Percentiles rank a stretch among this genome's conserved stretches.
Evolutionary conservation across 37 sponge, comb jelly and placozoan species (phyloP).

Genomic region (Tethya wilhelma): DNA sequence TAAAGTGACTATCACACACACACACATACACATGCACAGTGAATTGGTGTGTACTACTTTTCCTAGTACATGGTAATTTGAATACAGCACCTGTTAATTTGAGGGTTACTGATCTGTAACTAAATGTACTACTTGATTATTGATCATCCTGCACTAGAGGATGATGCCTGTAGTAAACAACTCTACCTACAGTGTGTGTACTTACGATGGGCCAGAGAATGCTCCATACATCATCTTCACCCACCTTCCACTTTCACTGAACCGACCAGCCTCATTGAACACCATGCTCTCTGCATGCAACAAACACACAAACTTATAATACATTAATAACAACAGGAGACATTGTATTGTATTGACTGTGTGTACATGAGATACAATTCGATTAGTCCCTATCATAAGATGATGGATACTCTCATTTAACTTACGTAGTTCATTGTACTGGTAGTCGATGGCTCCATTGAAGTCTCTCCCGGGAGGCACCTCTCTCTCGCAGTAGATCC

Average conservation of each 20-base stretch:
- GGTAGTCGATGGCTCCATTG: constrained; percentile 13
- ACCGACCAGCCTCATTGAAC: constrained; percentile 29
- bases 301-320: neutral
- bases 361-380: neutral
- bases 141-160: too few species aligned
- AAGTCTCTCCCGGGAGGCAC: constrained; percentile 4
- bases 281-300: constrained; percentile 19
- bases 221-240: constrained; percentile 43
- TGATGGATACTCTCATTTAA: neutral
- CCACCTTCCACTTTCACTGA: neutral
- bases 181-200: neutral
- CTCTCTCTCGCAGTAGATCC: constrained; percentile 14
- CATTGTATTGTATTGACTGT: neutral
- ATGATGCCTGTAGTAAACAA: too few species aligned
- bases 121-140: neutral
- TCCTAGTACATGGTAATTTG: too few species aligned
- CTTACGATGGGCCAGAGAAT: constrained; percentile 37
- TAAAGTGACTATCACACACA: neutral
- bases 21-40: too few species aligned
- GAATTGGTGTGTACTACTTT: too few species aligned
- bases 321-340: neutral
- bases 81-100: neutral
- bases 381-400: neutral
- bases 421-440: constrained; percentile 33
- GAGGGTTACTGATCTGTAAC: neutral